Evolutionary conservation across 2,113 vertebrate species (phyloP).

Genomic region (Mus spicilegus): DNA sequence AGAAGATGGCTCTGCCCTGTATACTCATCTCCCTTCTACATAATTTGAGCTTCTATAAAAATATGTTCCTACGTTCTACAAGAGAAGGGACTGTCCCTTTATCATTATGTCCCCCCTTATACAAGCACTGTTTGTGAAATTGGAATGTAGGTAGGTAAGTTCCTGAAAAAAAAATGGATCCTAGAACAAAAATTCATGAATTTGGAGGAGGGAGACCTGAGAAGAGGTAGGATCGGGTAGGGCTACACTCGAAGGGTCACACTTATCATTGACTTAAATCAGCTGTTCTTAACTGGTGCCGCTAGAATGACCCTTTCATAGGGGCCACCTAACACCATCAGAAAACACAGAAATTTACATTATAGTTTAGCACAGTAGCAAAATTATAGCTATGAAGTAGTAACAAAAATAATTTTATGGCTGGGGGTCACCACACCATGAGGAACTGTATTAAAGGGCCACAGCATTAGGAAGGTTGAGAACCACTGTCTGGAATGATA

Average conservation of each 20-base stretch:
- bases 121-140: rapidly evolving
- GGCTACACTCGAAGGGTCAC: not conserved
- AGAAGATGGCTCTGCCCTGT: not conserved
- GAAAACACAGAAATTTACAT: not conserved
- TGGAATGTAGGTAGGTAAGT: not conserved
- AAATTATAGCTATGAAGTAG: not conserved
- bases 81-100: not conserved
- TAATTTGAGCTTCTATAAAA: not conserved
- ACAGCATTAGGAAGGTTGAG: not conserved
- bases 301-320: not conserved
- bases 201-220: no score
- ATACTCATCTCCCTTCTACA: no score
- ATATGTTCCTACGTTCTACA: no score
- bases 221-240: not conserved
- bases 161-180: not conserved
- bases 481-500: not conserved
- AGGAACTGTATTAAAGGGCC: not conserved
- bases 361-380: not conserved
- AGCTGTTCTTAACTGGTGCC: not conserved
- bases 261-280: not conserved
- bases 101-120: not conserved
- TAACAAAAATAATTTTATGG: not conserved
- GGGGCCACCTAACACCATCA: not conserved
- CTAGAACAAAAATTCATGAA: not conserved
- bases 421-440: not conserved